Conservation (phyloP, 2,113 vertebrate species). For the Smithornis capensis region DNA sequence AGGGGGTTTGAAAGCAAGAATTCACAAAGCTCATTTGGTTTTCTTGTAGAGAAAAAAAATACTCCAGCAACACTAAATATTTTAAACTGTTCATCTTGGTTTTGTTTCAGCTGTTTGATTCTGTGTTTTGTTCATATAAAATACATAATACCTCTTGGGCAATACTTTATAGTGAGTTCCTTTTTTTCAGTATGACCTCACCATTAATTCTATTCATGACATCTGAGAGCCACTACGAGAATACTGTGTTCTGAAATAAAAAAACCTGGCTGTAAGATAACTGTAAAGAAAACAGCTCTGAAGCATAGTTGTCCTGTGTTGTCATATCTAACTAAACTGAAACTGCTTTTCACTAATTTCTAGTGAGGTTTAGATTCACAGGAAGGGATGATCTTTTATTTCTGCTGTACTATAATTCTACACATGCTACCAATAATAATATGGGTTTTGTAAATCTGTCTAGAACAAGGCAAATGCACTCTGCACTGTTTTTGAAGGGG, state of each 20-base stretch:
- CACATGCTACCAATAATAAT: neutral
- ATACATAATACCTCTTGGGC: neutral
- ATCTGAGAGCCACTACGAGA: neutral
- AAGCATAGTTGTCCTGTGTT: fast-evolving
- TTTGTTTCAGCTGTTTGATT: neutral
- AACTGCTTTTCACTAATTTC: neutral
- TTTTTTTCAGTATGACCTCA: neutral
- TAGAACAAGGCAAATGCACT: neutral
- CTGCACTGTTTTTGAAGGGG: neutral
- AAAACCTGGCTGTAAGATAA: neutral
- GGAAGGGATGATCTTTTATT: neutral
- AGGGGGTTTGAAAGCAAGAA: neutral
- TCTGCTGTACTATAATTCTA: neutral
- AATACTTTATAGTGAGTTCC: neutral
- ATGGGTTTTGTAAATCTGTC: neutral
- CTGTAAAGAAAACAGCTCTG: neutral
- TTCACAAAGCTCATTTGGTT: neutral
- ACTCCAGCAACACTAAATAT: neutral
- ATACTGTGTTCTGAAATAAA: neutral
- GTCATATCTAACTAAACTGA: neutral
- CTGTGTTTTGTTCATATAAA: neutral
- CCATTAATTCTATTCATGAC: neutral
- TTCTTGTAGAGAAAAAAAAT: neutral
- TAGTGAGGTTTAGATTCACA: neutral
- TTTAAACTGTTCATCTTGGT: neutral